These are phyloP conservation scores for Heliothis virescens DNA, from an alignment of 1,140 invertebrate species.

Conservation along the genomic window DNA sequence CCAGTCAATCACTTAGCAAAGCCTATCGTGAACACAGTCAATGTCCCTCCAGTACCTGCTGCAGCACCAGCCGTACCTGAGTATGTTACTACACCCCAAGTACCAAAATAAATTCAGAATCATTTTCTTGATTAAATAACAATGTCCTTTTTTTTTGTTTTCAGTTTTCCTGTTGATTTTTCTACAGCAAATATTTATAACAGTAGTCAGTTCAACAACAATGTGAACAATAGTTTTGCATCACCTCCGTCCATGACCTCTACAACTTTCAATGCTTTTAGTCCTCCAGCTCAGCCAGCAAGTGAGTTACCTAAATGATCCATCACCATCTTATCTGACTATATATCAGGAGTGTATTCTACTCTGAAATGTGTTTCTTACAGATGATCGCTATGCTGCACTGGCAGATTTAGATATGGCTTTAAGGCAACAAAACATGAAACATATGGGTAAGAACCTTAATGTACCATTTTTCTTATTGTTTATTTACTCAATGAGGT, in stretches of 20 bases:
- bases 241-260: conserved; percentile 59
- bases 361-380: conserved; percentile 43
- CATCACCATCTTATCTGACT: background rate
- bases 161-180: conserved; percentile 85
- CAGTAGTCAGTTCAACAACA: conserved; percentile 83
- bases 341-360: background rate
- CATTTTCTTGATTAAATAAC: background rate
- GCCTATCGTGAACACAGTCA: conserved; percentile 60
- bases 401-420: conserved; percentile 83
- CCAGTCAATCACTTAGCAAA: conserved; percentile 70
- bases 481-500: background rate
- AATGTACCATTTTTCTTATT: background rate
- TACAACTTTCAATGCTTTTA: conserved; percentile 70
- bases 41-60: conserved; percentile 48
- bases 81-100: conserved; percentile 62
- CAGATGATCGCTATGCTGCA: conserved; percentile 85
- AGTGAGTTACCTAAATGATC: conserved; percentile 63
- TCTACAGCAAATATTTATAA: conserved; percentile 85
- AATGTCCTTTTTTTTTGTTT: conserved; percentile 60
- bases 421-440: conserved; percentile 82
- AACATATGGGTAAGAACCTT: conserved; percentile 74
- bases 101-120: background rate
- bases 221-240: conserved; percentile 71
- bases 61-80: conserved; percentile 70
- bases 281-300: conserved; percentile 61